Evolutionary conservation across 2,888 invertebrate species (phyloP), one percentile per base, ranked within the genome.

Genomic region (Psococerastis gibbosa): DNA sequence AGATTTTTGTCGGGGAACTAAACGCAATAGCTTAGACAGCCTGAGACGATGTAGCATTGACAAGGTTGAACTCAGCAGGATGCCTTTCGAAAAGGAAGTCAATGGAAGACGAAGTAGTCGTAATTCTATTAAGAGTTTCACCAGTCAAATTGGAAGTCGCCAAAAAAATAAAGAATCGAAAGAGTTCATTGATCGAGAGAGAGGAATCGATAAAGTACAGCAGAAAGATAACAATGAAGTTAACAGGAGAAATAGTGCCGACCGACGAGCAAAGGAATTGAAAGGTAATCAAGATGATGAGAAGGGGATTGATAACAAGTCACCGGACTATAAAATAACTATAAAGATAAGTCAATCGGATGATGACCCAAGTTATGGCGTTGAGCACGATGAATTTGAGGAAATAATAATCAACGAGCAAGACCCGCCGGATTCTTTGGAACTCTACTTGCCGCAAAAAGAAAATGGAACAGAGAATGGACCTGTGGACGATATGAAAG

Each of bases 351-450:
- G 22, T 20, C 38, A 38, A 20, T 13, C 17, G 5, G 38, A 38
- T 5, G 17, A 17, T 3, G 38, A 38, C 15, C 11, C 27, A n/a
- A n/a, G n/a, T 11, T 27, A 27, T 27, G 11, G 11, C 6, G 11
- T 27, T 11, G 27, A 11, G 11, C 6, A 6, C 11, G 38, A 38
- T 9, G 20, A 38, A 38, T 38, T 38, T 22, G 38, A 38, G 20
- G 38, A 38, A 38, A 38, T 38, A 17, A 20, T 38, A 15, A 22
- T 38, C 16, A 38, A 38, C 11, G 38, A 38, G 5, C 35, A 8
- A 15, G 38, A 38, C 3, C 38, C 38, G 16, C 11, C 20, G 22
- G 38, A 38, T 17, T 38, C 38, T 17, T 17, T 38, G 20, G 38
- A 38, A 20, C 13, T 38, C 3, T 38, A 38, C 22, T 38, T 38